Evolutionary conservation across 2,113 vertebrate genomes (phyloP), one percentile per base, ranked within the genome.

Genomic region (Saguinus midas): DNA sequence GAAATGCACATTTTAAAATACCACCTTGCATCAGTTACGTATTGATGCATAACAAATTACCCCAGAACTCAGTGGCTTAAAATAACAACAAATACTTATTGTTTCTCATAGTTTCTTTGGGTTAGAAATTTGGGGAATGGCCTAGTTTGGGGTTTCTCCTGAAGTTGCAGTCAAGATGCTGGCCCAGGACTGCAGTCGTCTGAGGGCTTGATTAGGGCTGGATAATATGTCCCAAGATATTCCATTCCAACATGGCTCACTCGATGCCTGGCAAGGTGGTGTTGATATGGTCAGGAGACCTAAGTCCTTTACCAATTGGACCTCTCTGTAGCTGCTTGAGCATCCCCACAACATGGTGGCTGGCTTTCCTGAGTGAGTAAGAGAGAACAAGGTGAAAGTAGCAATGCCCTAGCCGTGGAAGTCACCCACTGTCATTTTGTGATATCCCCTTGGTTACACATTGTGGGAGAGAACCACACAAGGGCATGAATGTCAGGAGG

Each of bases 221-320:
- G n/a, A 81, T 32, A 12, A 18, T 16, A 72, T 11, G 3, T 20
- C n/a, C 14, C 3, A 8, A 48, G 80, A n/a, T 1, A 29, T 35
- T 35, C 18, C 25, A 1, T 25, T 66, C 43, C 52, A 17, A 3
- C 14, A n/a, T 0, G 27, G 43, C 50, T 82, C 27, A 8, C n/a
- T 40, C 6, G 1, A 2, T 8, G n/a, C 48, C 52, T 75, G 78
- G 40, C 80, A 29, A 6, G 18, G 40, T 14, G 8, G 1, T 4
- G 16, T 32, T 3, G 8, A 18, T 1, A 2, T 29, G 58, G 55
- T 48, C 0, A 9, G n/a, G 18, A 52, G 37, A 43, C 64, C 35
- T 78, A 1, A 0, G 25, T 52, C 37, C 27, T 35, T 66, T 12
- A 29, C 11, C 48, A 18, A 4, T 0, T 10, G 43, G 76, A 20